Base-by-base conservation (phyloP, 2,113 vertebrate genomes). In the Ctenomys sociabilis region DNA sequence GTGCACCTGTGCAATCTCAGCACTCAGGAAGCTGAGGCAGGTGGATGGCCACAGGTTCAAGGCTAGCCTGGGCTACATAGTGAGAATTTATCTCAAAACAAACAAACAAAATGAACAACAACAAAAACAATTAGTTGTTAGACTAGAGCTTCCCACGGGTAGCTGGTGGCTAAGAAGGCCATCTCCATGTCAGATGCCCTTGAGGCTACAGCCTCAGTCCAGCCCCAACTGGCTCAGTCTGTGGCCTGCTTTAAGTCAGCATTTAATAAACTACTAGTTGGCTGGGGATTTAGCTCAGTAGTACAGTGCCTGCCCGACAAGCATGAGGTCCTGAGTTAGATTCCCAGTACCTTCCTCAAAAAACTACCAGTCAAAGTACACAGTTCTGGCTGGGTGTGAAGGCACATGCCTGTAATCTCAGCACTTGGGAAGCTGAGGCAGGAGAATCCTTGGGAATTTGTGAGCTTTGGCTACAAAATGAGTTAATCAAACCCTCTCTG, bases 111-210 rank as follows among this genome's bases (percentile, higher is more conserved):
- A n/a, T n/a, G n/a, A n/a, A n/a, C n/a, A n/a, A n/a, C n/a, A n/a
- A n/a, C n/a, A n/a, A 28, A 26, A 7, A 4, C 32, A 52, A 80
- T 35, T 30, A 16, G 0, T 13, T 57, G 1, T 0, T 21, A 49
- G 82, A 14, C 63, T 43, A 73, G 57, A 91, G 45, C 5, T 75
- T 61, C n/a, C 54, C 86, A 17, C 3, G 22, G 64, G 43, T n/a
- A n/a, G n/a, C n/a, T n/a, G n/a, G n/a, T 8, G 22, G 63, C 73
- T 63, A 6, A 80, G 77, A 52, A 80, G 30, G 77, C 77, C 9
- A 22, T 12, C 7, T 13, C 22, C 11, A 16, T 24, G 24, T 24
- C 6, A 35, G 73, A 45, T 2, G 14, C 21, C 32, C 19, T 43
- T 12, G 0, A 17, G 0, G n/a, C 12, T 26, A 54, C 40, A 28